Evolutionary conservation across 2,113 vertebrate species (phyloP).

Genomic region (Hippocampus mohnikei): DNA sequence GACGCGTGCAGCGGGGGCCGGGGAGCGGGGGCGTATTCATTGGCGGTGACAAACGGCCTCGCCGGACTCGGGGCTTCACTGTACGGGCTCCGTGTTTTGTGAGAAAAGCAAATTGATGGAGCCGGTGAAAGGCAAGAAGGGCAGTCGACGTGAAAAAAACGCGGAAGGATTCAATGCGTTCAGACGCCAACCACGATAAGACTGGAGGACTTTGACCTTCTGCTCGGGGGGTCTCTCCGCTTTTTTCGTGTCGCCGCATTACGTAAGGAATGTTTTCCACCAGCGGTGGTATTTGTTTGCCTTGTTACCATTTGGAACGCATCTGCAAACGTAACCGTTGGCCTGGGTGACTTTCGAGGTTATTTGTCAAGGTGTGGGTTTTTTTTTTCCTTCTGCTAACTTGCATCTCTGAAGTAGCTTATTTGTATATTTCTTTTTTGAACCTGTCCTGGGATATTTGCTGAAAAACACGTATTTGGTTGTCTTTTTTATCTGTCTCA

Average conservation of each 20-base stretch:
- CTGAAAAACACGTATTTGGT: neutral
- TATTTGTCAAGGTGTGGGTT: neutral
- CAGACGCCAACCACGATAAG: neutral
- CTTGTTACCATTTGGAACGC: neutral
- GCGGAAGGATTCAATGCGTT: conserved; percentile 1
- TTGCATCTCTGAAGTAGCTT: neutral
- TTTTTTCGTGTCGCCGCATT: neutral
- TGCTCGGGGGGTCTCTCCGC: neutral
- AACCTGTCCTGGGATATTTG: neutral
- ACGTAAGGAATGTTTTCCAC: neutral
- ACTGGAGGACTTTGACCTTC: neutral
- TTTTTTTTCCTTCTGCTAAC: neutral
- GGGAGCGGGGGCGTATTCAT: conserved; percentile 38
- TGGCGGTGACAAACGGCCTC: conserved; percentile 51
- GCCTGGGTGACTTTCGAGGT: neutral
- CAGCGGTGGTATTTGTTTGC: neutral
- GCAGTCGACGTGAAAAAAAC: neutral
- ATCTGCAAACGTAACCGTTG: neutral
- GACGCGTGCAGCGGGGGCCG: conserved; percentile 46
- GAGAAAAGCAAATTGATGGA: neutral
- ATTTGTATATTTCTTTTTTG: neutral
- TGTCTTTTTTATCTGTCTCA: neutral
- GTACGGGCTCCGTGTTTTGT: conserved; percentile 3
- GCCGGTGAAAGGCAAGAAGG: conserved; percentile 1
- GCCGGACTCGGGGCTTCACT: conserved; percentile 25